Evolutionary conservation across 2,113 vertebrate species (phyloP).

Genomic region (Isurus oxyrinchus): DNA sequence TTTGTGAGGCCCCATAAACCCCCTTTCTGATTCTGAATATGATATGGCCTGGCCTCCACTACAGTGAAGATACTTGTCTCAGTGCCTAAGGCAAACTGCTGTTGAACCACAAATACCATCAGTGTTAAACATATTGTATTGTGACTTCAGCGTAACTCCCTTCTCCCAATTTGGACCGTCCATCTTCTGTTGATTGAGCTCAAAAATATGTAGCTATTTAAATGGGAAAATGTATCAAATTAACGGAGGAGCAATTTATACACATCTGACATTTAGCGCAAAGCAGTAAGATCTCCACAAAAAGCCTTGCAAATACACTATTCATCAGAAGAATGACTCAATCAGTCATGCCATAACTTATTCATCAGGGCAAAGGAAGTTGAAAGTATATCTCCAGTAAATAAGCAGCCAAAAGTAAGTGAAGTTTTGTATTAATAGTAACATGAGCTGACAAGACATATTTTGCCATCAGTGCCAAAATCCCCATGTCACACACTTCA

Average conservation of each 20-base stretch:
- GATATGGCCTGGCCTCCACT: not conserved
- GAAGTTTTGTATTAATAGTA: not conserved
- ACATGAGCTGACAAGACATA: not conserved
- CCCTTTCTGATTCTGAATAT: not conserved
- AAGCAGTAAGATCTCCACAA: not conserved
- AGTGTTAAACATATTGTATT: not conserved
- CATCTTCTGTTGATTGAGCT: not conserved
- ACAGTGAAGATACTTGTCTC: not conserved
- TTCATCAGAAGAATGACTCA: not conserved
- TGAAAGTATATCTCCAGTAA: not conserved
- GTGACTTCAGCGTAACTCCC: not conserved
- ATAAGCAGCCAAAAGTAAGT: not conserved
- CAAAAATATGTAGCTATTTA: not conserved
- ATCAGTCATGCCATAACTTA: not conserved
- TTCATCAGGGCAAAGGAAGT: not conserved
- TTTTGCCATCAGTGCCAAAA: not conserved
- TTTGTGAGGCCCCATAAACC: not conserved
- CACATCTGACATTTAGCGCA: not conserved
- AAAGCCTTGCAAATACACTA: not conserved
- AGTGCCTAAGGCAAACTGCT: not conserved
- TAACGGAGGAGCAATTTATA: not conserved
- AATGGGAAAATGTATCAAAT: not conserved
- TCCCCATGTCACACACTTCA: constrained; percentile 7
- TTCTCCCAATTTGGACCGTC: not conserved
- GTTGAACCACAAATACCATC: not conserved